A percentile compares a stretch with the other conserved stretches of the same genome.
Evolutionary conservation across 2,113 vertebrate genomes (phyloP).

Genomic region (Alethe diademata): DNA sequence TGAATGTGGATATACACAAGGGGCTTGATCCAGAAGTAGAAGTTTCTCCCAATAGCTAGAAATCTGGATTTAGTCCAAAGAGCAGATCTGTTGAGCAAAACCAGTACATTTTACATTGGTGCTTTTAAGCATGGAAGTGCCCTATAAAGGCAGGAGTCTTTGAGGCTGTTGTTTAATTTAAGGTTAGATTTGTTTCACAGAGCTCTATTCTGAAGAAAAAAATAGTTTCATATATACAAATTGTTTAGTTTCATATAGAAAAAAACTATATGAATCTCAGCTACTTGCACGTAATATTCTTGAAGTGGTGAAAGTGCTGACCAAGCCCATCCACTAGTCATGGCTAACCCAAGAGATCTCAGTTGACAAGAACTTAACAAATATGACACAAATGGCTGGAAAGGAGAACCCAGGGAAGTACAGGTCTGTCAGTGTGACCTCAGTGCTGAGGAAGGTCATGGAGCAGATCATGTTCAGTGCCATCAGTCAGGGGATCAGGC

Average conservation of each 20-base stretch:
- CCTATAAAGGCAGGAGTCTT: neutral
- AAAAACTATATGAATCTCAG: neutral
- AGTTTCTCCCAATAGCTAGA: conserved; percentile 7
- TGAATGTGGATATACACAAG: conserved; percentile 30
- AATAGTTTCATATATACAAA: neutral
- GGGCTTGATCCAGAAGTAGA: conserved; percentile 25
- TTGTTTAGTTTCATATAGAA: neutral
- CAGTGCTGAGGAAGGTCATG: accelerated
- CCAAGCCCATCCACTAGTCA: neutral
- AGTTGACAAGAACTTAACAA: neutral
- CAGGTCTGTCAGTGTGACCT: neutral
- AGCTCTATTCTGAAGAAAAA: neutral
- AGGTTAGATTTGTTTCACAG: neutral
- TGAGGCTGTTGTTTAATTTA: neutral
- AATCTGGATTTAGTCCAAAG: conserved; percentile 19
- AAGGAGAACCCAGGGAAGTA: neutral
- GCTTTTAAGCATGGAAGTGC: neutral
- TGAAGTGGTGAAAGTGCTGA: neutral
- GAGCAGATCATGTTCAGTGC: neutral
- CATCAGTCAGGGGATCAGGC: neutral
- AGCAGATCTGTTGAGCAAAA: neutral
- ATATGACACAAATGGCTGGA: neutral
- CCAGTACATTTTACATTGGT: neutral
- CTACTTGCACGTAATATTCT: neutral
- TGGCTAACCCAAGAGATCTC: neutral